Base-by-base conservation (phyloP, 1,140 invertebrate species). In the Calosoma granatense region DNA sequence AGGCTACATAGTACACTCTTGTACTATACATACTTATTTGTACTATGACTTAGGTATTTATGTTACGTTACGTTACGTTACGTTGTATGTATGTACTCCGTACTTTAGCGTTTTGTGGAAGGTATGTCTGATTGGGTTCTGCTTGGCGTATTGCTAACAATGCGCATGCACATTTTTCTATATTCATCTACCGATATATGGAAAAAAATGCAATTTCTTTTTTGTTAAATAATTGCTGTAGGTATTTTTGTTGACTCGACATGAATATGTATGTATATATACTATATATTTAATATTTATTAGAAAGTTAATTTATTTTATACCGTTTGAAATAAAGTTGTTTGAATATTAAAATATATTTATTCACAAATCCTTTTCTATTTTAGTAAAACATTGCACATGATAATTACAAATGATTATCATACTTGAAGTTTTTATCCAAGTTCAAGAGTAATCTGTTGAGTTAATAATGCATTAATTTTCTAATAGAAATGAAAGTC, bases 271-370 rank as follows among this genome's bases (percentile, higher is more conserved):
- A 36, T 47, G 41, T 47, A 47, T n/a, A n/a, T 12, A 47, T 47
- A 47, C 41, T 47, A 47, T 47, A n/a, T n/a, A 47, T 47, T 47
- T 47, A 47, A 47, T 47, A 47, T 47, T 47, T 47, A 47, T 47
- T 47, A 47, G 41, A 11, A 12, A 47, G 41, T 47, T 47, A 12
- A 47, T 47, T 47, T 47, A 47, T 47, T 47, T 47, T 47, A 47
- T 47, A 47, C 41, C 41, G 9, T 47, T 47, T 47, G 41, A 47
- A 47, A 47, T 47, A 47, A 47, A 47, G 15, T 47, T 47, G 41
- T 47, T 47, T 47, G 15, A 47, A 47, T 36, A 36, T 36, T 36
- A 36, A 36, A 9, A 36, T 36, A 36, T 9, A 36, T 9, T 36
- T 36, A 6, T 9, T n/a, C 26, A n/a, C n/a, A 36, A 9, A 36